Evolutionary conservation across 2,113 vertebrate species (phyloP).

Genomic region (Platichthys stellatus): DNA sequence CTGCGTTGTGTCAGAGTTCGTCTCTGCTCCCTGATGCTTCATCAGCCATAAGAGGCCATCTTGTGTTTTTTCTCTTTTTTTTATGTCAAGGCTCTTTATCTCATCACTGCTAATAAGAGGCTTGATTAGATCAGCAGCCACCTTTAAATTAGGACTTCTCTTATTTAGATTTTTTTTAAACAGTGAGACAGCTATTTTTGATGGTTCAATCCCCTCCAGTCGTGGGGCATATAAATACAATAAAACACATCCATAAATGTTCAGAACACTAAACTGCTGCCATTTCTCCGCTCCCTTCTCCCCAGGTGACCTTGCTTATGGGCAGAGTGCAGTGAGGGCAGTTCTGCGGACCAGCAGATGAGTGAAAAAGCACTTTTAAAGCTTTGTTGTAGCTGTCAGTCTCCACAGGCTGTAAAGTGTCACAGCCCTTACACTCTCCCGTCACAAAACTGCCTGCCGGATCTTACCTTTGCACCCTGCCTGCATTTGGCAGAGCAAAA

Average conservation of each 20-base stretch:
- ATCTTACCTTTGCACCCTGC: not conserved
- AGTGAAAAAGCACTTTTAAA: slow-evolving; percentile 37
- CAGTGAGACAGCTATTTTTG: slow-evolving; percentile 1
- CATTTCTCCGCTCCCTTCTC: slow-evolving; percentile 12
- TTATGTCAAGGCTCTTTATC: slow-evolving; percentile 8
- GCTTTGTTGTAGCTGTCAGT: slow-evolving; percentile 41
- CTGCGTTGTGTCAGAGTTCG: slow-evolving; percentile 49
- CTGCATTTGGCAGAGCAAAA: too few relatives aligned
- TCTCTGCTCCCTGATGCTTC: slow-evolving; percentile 24
- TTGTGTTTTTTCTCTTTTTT: slow-evolving; percentile 18
- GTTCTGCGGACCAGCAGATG: slow-evolving; percentile 4
- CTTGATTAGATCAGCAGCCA: slow-evolving; percentile 60
- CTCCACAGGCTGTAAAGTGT: slow-evolving; percentile 40
- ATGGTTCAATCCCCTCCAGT: not conserved
- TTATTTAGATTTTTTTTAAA: slow-evolving; percentile 2
- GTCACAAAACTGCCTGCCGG: slow-evolving; percentile 21
- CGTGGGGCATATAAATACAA: not conserved
- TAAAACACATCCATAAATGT: slow-evolving; percentile 26
- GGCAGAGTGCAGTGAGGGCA: slow-evolving; percentile 24
- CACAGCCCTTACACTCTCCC: not conserved
- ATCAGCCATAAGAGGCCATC: slow-evolving; percentile 31
- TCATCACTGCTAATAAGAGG: slow-evolving; percentile 60
- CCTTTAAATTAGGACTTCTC: slow-evolving; percentile 34
- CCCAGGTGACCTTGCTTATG: slow-evolving; percentile 43
- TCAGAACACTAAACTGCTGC: slow-evolving; percentile 3